These are phyloP conservation scores for Caloenas nicobarica DNA, from an alignment of 2,113 vertebrate species.

Conservation along the genomic window DNA sequence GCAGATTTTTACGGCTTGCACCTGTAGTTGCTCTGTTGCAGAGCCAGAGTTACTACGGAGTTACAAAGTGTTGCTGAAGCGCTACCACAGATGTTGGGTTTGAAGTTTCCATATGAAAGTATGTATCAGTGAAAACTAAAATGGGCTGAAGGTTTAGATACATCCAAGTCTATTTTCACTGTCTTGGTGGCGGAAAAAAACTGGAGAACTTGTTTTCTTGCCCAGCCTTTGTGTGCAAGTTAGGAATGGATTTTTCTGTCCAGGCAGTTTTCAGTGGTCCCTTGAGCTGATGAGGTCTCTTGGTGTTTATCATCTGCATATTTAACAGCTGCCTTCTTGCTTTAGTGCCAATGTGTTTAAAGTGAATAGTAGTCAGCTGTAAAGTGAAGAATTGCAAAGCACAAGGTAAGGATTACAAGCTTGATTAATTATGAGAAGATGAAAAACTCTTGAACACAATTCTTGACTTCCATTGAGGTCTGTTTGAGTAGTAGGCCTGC, in stretches of 20 bases:
- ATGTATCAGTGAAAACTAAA: background rate
- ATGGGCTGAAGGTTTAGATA: background rate
- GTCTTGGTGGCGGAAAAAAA: background rate
- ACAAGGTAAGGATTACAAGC: background rate
- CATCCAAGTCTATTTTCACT: background rate
- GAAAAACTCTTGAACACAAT: too few species aligned
- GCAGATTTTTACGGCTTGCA: background rate
- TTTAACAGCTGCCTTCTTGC: background rate
- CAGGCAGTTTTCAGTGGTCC: background rate
- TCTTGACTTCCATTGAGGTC: too few species aligned
- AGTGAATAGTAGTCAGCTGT: background rate
- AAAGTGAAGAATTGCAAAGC: background rate
- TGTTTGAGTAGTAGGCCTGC: background rate
- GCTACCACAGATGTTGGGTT: accelerated
- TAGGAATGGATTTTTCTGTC: background rate
- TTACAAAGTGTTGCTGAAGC: background rate
- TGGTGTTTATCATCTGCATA: background rate
- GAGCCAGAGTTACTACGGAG: background rate
- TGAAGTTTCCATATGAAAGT: background rate
- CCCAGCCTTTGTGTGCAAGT: background rate
- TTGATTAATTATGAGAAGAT: background rate
- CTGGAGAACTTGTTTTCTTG: background rate
- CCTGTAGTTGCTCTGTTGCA: background rate
- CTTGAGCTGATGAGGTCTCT: background rate
- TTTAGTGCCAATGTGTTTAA: background rate